Evolutionary conservation across 2,888 invertebrate species (phyloP).

Genomic region (Hydrotaea diabolus): DNA sequence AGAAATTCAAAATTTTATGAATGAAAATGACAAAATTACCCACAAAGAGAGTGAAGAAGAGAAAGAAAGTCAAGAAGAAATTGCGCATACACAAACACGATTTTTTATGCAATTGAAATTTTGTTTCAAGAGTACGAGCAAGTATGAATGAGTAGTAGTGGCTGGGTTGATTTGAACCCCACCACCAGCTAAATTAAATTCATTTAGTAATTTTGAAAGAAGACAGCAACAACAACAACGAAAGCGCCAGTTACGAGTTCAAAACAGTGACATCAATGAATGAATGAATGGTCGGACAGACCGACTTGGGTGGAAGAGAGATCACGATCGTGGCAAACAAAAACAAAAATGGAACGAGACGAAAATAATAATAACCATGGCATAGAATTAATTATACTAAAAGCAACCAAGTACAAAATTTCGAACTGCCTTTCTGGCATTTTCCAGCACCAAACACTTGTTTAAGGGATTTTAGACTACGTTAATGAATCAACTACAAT

Average conservation of each 20-base stretch:
- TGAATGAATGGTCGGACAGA: constrained; percentile 40
- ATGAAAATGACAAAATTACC: background rate
- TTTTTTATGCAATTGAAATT: background rate
- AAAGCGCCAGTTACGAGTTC: constrained; percentile 42
- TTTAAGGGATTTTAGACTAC: no score
- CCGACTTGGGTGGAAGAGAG: constrained; percentile 44
- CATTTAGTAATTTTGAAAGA: constrained; percentile 25
- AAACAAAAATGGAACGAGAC: no score
- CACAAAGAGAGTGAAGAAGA: background rate
- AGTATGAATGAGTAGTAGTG: background rate
- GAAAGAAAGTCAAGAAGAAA: background rate
- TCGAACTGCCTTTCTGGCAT: no score
- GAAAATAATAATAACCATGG: no score
- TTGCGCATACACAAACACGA: background rate
- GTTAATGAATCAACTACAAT: no score
- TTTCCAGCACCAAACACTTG: no score
- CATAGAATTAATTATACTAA: background rate
- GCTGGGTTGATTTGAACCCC: constrained; percentile 1
- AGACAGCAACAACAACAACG: background rate
- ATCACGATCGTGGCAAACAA: constrained; percentile 50
- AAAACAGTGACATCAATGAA: constrained; percentile 39
- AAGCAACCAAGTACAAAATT: no score
- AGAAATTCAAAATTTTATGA: constrained; percentile 7
- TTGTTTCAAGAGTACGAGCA: background rate
- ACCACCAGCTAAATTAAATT: constrained; percentile 38